Percentiles rank a stretch among this genome's conserved stretches.
These are phyloP conservation scores for Acronicta aceris DNA, from an alignment of 2,888 invertebrate species.

Conservation along the genomic window DNA sequence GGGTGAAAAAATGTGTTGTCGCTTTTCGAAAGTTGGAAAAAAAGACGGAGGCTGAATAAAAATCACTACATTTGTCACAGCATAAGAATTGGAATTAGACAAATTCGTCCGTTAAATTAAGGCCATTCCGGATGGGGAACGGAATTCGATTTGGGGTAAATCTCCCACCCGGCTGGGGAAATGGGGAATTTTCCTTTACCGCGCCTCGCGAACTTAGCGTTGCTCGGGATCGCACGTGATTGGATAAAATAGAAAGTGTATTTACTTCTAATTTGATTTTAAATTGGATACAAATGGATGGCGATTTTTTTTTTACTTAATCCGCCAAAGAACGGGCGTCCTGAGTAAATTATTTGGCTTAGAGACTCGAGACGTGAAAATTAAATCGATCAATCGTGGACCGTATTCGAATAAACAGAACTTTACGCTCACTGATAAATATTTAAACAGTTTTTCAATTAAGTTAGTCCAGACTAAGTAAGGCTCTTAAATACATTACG, in stretches of 20 bases:
- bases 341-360: constrained; percentile 75
- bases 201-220: constrained; percentile 70
- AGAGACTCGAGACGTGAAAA: constrained; percentile 68
- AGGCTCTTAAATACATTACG: constrained; percentile 24
- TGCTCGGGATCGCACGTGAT: constrained; percentile 78
- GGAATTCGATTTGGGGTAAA: constrained; percentile 87
- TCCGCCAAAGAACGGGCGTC: constrained; percentile 67
- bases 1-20: constrained; percentile 55
- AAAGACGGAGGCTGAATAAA: constrained; percentile 78
- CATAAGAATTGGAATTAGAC: constrained; percentile 88
- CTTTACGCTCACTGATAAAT: constrained; percentile 46
- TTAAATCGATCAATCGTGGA: constrained; percentile 74
- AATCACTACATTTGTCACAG: constrained; percentile 88
- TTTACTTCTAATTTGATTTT: constrained; percentile 87
- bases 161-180: constrained; percentile 77
- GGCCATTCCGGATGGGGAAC: constrained; percentile 79
- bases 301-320: constrained; percentile 74
- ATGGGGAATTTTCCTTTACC: constrained; percentile 75
- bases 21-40: constrained; percentile 58
- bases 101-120: constrained; percentile 89
- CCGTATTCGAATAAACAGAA: constrained; percentile 53
- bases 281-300: constrained; percentile 86
- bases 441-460: constrained; percentile 51
- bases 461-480: constrained; percentile 41
- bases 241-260: constrained; percentile 83